These are phyloP conservation scores for Takifugu ocellatus DNA, from an alignment of 2,797 vertebrate species.

Conservation along the genomic window DNA sequence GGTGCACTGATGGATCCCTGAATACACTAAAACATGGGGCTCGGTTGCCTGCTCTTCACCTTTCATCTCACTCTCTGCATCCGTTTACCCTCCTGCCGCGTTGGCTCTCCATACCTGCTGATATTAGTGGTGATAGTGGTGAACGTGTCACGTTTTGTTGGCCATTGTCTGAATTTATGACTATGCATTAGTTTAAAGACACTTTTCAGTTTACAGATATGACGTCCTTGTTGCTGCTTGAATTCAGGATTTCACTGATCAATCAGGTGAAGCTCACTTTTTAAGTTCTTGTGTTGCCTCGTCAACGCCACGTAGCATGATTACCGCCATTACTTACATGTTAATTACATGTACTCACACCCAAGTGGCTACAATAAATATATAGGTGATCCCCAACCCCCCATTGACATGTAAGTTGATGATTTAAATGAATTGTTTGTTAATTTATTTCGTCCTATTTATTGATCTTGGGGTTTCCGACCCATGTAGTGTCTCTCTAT, in stretches of 20 bases:
- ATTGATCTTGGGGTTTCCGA: constrained; percentile 56
- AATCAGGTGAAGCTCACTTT: constrained; percentile 51
- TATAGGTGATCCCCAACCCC: constrained; percentile 9
- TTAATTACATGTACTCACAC: constrained; percentile 27
- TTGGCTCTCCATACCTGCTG: constrained; percentile 55
- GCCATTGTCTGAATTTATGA: constrained; percentile 58
- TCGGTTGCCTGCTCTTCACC: constrained; percentile 54
- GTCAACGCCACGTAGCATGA: constrained; percentile 63
- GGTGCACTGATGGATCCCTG: constrained; percentile 9
- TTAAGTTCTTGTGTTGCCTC: constrained; percentile 35
- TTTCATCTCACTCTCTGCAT: constrained; percentile 44
- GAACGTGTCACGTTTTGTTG: constrained; percentile 59
- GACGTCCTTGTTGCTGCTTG: neutral
- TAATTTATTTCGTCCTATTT: constrained; percentile 66
- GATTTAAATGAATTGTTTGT: constrained; percentile 46
- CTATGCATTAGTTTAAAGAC: constrained; percentile 72
- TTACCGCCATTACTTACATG: constrained; percentile 26
- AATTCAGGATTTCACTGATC: constrained; percentile 9
- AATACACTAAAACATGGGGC: constrained; percentile 37
- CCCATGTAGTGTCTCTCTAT: constrained; percentile 54
- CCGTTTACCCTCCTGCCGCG: constrained; percentile 30
- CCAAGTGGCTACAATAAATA: constrained; percentile 7
- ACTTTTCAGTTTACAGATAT: constrained; percentile 30
- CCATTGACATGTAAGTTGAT: constrained; percentile 42
- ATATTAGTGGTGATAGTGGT: constrained; percentile 62